phyloP scores from a whole-genome alignment of 2,113 vertebrate species.

The Lagopus muta region DNA sequence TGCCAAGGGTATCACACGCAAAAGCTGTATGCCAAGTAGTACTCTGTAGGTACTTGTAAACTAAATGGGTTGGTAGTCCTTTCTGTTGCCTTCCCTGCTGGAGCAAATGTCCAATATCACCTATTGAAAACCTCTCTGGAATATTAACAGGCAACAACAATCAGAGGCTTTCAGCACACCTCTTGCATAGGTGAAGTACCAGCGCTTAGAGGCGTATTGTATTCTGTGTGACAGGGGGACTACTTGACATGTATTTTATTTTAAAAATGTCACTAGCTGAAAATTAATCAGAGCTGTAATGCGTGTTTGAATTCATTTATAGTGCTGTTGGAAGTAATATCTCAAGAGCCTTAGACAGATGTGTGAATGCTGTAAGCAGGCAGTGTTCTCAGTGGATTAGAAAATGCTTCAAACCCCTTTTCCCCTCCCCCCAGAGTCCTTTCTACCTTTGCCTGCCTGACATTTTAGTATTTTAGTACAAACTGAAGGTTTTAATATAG shows the following conservation, averaged over 20 bases:
- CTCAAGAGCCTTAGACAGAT: background rate
- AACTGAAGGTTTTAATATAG: background rate
- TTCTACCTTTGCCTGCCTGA: background rate
- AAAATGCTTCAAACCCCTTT: background rate
- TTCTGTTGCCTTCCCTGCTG: background rate
- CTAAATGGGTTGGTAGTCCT: background rate
- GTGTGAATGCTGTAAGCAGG: background rate
- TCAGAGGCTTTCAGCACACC: background rate
- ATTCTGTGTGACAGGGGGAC: background rate
- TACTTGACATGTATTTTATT: slow-evolving; percentile 12
- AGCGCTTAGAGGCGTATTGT: background rate
- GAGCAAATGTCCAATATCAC: background rate
- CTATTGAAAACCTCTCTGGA: background rate
- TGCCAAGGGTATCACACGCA: too few species aligned
- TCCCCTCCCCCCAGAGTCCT: background rate
- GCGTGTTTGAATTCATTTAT: background rate
- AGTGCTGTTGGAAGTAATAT: slow-evolving; percentile 1
- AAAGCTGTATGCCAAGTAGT: background rate
- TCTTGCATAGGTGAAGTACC: background rate
- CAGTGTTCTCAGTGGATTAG: background rate
- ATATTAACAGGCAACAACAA: background rate
- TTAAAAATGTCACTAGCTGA: background rate
- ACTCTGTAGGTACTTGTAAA: background rate
- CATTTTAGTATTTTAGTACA: background rate
- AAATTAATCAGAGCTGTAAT: slow-evolving; percentile 23